Percentiles rank a stretch among this genome's conserved stretches.
phyloP scores from a whole-genome alignment of 2,888 invertebrate genomes.

The Meiosimyza platycephala region DNA sequence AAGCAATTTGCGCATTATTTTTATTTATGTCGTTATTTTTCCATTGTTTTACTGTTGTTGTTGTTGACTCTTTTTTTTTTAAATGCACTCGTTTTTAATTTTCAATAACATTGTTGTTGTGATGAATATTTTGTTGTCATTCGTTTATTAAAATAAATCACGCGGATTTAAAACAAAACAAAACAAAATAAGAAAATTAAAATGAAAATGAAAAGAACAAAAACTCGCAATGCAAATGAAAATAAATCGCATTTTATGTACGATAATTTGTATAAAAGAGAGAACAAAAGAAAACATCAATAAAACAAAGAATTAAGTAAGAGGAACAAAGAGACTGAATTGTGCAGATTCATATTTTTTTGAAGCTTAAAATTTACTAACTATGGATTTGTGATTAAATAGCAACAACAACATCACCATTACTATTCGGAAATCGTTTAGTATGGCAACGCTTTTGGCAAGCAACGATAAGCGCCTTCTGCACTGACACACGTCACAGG shows the following conservation, averaged over 20 bases:
- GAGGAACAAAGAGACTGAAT: no score
- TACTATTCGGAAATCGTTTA: not conserved
- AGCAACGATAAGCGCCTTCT: not conserved
- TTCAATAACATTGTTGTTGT: conserved; percentile 10
- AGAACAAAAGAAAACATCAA: not conserved
- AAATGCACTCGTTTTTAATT: conserved; percentile 7
- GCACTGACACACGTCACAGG: conserved; percentile 27
- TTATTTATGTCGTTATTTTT: conserved; percentile 8
- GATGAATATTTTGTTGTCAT: not conserved
- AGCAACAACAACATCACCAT: not conserved
- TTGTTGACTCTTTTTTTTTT: not conserved
- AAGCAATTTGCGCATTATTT: conserved; percentile 29
- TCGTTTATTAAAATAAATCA: conserved; percentile 18
- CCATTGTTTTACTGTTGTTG: not conserved
- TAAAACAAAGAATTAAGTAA: not conserved
- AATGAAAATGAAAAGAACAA: not conserved
- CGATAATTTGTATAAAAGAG: not conserved
- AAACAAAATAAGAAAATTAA: no score
- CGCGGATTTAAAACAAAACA: conserved; percentile 8
- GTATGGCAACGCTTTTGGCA: conserved; percentile 26
- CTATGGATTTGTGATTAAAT: not conserved
- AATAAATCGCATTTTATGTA: conserved; percentile 8
- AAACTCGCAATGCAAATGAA: not conserved
- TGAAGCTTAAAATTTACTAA: no score
- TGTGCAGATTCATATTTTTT: no score